Percentiles rank a stretch among this genome's conserved stretches.
These are phyloP conservation scores for Lophochroa leadbeateri DNA, from an alignment of 2,113 vertebrate genomes.

Conservation along the genomic window DNA sequence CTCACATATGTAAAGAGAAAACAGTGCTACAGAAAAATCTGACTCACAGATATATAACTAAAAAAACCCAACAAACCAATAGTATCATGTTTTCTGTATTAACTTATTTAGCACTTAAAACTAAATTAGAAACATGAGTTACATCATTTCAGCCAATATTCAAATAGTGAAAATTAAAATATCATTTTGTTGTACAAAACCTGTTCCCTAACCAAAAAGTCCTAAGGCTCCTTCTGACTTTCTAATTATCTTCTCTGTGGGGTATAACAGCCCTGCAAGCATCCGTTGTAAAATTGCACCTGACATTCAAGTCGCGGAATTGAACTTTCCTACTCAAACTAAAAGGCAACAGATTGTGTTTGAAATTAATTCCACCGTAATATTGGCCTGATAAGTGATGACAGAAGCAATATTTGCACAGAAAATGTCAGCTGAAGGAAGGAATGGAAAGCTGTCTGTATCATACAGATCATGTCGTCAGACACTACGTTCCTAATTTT, in stretches of 20 bases:
- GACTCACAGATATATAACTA: background rate
- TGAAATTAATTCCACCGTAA: slow-evolving; percentile 48
- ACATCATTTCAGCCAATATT: slow-evolving; percentile 19
- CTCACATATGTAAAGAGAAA: background rate
- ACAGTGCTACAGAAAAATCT: background rate
- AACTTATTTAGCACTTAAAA: background rate
- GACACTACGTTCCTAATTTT: background rate
- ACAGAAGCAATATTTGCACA: slow-evolving; percentile 4
- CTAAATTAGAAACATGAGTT: background rate
- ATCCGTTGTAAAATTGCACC: slow-evolving; percentile 28
- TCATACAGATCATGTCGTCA: background rate
- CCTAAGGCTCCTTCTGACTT: slow-evolving; percentile 45
- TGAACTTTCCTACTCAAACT: slow-evolving; percentile 43
- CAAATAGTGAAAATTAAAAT: slow-evolving; percentile 48
- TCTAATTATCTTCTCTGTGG: slow-evolving; percentile 57
- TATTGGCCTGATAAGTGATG: background rate
- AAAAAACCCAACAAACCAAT: background rate
- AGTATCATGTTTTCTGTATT: background rate
- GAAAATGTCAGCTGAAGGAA: background rate
- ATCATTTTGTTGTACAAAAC: slow-evolving; percentile 39
- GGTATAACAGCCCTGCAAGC: background rate
- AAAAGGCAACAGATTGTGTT: slow-evolving; percentile 18
- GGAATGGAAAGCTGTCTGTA: background rate
- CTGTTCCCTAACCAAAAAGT: background rate
- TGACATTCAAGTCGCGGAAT: slow-evolving; percentile 35